Percentiles rank a stretch among this genome's conserved stretches.
phyloP scores from a whole-genome alignment of 1,140 invertebrate genomes.

The Meloidogyne hapla region DNA sequence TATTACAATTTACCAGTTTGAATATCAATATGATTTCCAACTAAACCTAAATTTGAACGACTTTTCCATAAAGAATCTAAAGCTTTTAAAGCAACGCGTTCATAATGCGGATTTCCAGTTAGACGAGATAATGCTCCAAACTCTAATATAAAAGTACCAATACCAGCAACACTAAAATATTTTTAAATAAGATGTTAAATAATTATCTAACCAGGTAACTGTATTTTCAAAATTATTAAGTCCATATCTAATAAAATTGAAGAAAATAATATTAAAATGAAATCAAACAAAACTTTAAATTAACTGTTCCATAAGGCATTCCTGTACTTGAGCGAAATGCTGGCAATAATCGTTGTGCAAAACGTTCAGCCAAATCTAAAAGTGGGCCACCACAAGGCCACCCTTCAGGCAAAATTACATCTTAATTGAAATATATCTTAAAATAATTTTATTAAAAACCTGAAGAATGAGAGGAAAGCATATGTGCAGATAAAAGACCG shows the following conservation, averaged over 20 bases:
- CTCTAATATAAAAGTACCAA: conserved; percentile 94
- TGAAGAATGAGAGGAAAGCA: conserved; percentile 71
- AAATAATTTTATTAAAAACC: background rate
- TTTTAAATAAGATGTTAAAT: background rate
- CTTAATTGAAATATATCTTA: conserved; percentile 66
- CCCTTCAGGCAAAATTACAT: conserved; percentile 78
- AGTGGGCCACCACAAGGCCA: conserved; percentile 97
- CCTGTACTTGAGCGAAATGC: conserved; percentile 73
- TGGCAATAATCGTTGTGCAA: conserved; percentile 76
- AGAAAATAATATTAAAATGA: background rate
- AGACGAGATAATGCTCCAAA: conserved; percentile 90
- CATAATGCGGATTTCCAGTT: conserved; percentile 90
- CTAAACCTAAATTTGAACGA: conserved; percentile 80
- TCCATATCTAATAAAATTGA: conserved; percentile 69
- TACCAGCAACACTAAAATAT: conserved; percentile 74
- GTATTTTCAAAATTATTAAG: conserved; percentile 90
- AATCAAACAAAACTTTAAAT: conserved; percentile 70
- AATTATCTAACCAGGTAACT: conserved; percentile 75
- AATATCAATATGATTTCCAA: conserved; percentile 94
- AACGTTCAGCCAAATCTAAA: conserved; percentile 85
- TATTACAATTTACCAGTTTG: conserved; percentile 68
- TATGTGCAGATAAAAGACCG: conserved; percentile 90
- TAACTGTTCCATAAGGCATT: conserved; percentile 97
- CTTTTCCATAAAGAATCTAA: conserved; percentile 82
- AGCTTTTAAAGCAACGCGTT: conserved; percentile 86